These are phyloP conservation scores for Carcina quercana DNA, from an alignment of 2,888 invertebrate species.

Conservation along the genomic window DNA sequence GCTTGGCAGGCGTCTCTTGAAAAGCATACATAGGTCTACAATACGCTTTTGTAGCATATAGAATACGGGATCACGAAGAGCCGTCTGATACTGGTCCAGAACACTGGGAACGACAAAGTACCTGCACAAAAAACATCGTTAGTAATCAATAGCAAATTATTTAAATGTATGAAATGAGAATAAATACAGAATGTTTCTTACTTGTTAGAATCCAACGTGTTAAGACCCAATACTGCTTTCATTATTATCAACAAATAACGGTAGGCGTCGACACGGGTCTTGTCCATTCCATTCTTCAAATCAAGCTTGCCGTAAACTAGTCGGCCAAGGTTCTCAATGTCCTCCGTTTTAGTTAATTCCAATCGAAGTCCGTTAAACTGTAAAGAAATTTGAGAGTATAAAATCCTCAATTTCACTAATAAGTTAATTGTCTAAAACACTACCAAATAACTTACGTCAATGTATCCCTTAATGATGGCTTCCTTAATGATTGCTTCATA, in stretches of 20 bases:
- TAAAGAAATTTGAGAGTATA: background rate
- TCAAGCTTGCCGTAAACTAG: slow-evolving; percentile 60
- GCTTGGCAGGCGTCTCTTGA: slow-evolving; percentile 72
- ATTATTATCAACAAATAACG: slow-evolving; percentile 74
- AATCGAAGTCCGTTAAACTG: slow-evolving; percentile 32
- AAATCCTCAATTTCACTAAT: background rate
- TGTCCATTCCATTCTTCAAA: slow-evolving; percentile 44
- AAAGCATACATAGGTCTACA: slow-evolving; percentile 69
- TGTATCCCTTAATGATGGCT: slow-evolving; percentile 71
- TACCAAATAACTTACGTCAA: slow-evolving; percentile 39
- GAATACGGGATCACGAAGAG: slow-evolving; percentile 83
- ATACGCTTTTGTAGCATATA: slow-evolving; percentile 80
- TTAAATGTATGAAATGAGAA: too few species aligned
- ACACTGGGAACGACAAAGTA: slow-evolving; percentile 74
- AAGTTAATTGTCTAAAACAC: background rate
- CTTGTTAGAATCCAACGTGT: slow-evolving; percentile 47
- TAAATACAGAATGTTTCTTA: slow-evolving; percentile 35
- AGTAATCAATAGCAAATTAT: background rate
- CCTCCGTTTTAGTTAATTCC: slow-evolving; percentile 55
- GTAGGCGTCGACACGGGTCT: slow-evolving; percentile 58
- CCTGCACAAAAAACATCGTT: slow-evolving; percentile 31
- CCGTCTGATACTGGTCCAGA: slow-evolving; percentile 77
- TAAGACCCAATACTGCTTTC: slow-evolving; percentile 60
- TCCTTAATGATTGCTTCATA: slow-evolving; percentile 73
- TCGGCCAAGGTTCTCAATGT: slow-evolving; percentile 71